These are phyloP conservation scores for Rafetus swinhoei DNA, from an alignment of 2,113 vertebrate genomes.

Conservation along the genomic window DNA sequence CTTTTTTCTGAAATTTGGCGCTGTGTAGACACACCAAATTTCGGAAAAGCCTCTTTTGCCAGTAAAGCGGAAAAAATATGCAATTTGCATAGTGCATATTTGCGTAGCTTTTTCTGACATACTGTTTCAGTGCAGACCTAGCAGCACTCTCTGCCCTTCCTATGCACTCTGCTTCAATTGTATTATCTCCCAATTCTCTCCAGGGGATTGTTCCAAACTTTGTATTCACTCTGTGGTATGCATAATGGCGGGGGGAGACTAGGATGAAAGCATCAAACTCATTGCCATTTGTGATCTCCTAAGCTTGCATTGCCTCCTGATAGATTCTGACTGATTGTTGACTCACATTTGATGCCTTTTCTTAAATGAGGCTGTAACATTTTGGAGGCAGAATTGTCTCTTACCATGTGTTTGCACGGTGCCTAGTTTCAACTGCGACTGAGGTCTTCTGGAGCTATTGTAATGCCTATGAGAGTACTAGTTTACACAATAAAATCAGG, in stretches of 20 bases:
- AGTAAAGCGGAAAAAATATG: too few relatives aligned
- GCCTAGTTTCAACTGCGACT: not conserved
- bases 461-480: not conserved
- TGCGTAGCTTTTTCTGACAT: too few relatives aligned
- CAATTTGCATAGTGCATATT: too few relatives aligned
- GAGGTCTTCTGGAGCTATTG: not conserved
- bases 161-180: not conserved
- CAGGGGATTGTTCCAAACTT: not conserved
- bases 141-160: not conserved
- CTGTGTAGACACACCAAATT: too few relatives aligned
- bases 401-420: not conserved
- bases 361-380: not conserved
- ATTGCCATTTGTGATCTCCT: not conserved
- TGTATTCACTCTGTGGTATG: not conserved
- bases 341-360: rapidly evolving
- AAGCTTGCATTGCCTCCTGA: not conserved
- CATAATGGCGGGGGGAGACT: not conserved
- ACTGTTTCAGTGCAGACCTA: too few relatives aligned
- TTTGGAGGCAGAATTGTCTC: not conserved
- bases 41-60: too few relatives aligned
- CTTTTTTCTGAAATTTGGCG: too few relatives aligned
- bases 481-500: not conserved
- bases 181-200: not conserved
- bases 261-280: not conserved
- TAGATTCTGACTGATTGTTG: not conserved